These are phyloP conservation scores for Caranx melampygus DNA, from an alignment of 2,113 vertebrate species.

Conservation along the genomic window DNA sequence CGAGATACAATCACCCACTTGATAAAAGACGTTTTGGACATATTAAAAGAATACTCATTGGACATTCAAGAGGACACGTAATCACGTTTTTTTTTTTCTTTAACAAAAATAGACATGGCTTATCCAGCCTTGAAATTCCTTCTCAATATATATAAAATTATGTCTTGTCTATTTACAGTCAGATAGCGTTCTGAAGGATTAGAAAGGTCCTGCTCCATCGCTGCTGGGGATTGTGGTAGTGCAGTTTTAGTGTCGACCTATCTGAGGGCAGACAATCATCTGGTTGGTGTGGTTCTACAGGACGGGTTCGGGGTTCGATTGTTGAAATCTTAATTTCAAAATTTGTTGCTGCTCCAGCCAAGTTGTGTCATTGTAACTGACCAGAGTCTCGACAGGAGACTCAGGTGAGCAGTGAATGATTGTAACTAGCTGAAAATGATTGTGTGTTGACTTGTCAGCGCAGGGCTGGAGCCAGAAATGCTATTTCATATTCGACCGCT, in stretches of 20 bases:
- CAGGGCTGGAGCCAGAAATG: slow-evolving; percentile 51
- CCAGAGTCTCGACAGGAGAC: slow-evolving; percentile 21
- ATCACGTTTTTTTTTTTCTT: slow-evolving; percentile 74
- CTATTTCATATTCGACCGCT: background rate
- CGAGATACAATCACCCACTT: slow-evolving; percentile 81
- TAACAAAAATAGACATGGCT: slow-evolving; percentile 89
- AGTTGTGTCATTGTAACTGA: slow-evolving; percentile 29
- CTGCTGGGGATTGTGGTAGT: slow-evolving; percentile 77
- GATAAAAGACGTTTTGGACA: slow-evolving; percentile 77
- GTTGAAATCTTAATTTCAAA: slow-evolving; percentile 4
- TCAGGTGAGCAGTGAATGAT: slow-evolving; percentile 52
- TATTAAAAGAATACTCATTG: slow-evolving; percentile 78
- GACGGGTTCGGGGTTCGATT: slow-evolving; percentile 2
- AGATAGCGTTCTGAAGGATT: slow-evolving; percentile 80
- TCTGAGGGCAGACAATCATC: slow-evolving; percentile 26
- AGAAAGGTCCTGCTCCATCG: slow-evolving; percentile 77
- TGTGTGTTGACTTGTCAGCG: slow-evolving; percentile 47
- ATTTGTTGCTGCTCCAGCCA: slow-evolving; percentile 48
- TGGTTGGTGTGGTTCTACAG: slow-evolving; percentile 39
- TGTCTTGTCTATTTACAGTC: slow-evolving; percentile 85
- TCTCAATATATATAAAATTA: slow-evolving; percentile 83
- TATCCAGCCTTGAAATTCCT: slow-evolving; percentile 85
- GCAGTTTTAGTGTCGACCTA: slow-evolving; percentile 68
- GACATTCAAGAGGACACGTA: slow-evolving; percentile 81
- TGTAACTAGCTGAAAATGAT: slow-evolving; percentile 68